A percentile compares a stretch with the other conserved stretches of the same genome.
These are phyloP conservation scores for Cichlasoma orientale DNA, from an alignment of 2,797 vertebrate species.

Conservation along the genomic window DNA sequence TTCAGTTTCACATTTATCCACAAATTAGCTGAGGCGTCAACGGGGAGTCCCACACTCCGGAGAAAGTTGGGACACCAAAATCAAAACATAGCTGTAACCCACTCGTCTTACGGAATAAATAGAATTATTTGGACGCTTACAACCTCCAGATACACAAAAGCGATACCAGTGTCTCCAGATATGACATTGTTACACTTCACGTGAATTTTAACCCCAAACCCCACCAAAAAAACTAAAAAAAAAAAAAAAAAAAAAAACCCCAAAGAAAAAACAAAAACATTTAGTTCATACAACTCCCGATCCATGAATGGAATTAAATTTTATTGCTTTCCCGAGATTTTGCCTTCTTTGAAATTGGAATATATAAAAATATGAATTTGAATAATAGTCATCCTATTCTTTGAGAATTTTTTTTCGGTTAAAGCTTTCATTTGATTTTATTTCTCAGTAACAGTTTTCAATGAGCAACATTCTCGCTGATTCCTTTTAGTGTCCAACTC, in stretches of 20 bases:
- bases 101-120: conserved; percentile 15
- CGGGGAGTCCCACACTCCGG: neutral
- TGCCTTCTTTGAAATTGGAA: neutral
- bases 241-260: no score
- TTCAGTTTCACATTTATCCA: neutral
- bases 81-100: conserved; percentile 13
- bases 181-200: neutral
- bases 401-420: neutral
- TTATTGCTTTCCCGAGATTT: neutral
- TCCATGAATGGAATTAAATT: neutral
- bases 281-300: neutral
- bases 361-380: neutral
- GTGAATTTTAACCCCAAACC: neutral
- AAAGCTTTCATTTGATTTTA: neutral
- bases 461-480: neutral
- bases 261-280: no score
- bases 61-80: conserved; percentile 19
- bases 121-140: conserved; percentile 7
- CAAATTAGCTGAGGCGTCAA: neutral
- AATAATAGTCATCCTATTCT: neutral
- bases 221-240: no score
- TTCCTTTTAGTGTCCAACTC: neutral
- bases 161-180: neutral
- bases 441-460: neutral
- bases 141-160: neutral